Percentiles rank a stretch among this genome's conserved stretches.
phyloP scores from a whole-genome alignment of 2,797 vertebrate species.

The Acomys russatus region DNA sequence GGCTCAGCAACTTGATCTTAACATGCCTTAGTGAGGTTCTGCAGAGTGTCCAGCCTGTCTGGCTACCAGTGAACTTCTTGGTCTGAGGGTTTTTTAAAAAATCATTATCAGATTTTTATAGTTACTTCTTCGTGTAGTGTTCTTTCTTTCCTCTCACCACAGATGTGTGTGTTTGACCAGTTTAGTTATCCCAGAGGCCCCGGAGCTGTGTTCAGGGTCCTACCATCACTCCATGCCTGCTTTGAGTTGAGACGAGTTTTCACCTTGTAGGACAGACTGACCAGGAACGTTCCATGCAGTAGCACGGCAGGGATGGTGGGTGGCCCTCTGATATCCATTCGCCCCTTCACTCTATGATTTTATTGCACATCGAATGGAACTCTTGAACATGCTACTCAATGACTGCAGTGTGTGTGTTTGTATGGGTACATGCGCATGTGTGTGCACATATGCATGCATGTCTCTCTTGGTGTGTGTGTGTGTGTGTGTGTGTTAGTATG shows the following conservation, averaged over 20 bases:
- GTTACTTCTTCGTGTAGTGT: no score
- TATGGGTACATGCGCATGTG: background rate
- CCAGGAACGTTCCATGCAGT: background rate
- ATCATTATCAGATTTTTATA: background rate
- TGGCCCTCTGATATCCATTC: background rate
- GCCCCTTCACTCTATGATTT: background rate
- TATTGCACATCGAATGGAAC: background rate
- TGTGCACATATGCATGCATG: background rate
- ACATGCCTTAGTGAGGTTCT: background rate
- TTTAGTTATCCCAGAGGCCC: background rate
- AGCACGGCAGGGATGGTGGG: background rate
- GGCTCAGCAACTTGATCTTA: background rate
- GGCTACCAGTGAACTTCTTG: background rate
- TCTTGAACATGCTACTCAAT: background rate
- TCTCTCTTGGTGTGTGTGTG: background rate
- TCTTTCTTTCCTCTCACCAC: no score
- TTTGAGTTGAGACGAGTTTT: background rate
- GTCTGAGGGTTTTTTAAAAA: background rate
- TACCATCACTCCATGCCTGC: background rate
- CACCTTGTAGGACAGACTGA: background rate
- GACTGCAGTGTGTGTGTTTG: background rate
- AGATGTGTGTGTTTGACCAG: background rate
- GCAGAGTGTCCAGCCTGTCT: background rate
- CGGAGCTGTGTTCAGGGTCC: background rate
- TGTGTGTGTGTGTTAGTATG: background rate